These are phyloP conservation scores for Argyrosomus regius DNA, from an alignment of 2,797 vertebrate species.

Conservation along the genomic window DNA sequence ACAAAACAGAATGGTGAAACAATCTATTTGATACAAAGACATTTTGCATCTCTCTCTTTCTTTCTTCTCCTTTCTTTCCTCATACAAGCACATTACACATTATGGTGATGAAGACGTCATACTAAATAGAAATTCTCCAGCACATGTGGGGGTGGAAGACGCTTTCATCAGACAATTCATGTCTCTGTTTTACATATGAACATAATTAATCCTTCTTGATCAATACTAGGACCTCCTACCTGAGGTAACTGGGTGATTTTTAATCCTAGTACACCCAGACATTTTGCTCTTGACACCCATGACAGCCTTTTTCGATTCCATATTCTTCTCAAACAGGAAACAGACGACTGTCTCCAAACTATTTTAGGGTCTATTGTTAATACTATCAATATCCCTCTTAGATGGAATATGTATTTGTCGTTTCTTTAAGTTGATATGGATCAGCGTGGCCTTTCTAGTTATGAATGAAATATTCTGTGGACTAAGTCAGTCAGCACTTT, in stretches of 20 bases:
- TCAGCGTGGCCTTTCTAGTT: conserved; percentile 55
- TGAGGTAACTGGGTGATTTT: conserved; percentile 41
- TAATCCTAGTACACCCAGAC: conserved; percentile 50
- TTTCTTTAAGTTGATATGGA: conserved; percentile 38
- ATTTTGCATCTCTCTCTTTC: not conserved
- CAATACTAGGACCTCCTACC: conserved; percentile 44
- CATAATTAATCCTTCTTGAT: conserved; percentile 57
- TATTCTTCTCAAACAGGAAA: conserved; percentile 46
- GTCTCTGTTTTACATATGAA: conserved; percentile 50
- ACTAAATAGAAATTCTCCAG: conserved; percentile 28
- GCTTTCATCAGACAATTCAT: conserved; percentile 48
- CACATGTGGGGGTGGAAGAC: conserved; percentile 20
- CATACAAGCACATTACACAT: conserved; percentile 1
- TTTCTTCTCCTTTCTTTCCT: not conserved
- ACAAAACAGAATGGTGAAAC: conserved; percentile 20
- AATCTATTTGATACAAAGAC: conserved; percentile 10
- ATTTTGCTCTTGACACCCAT: conserved; percentile 48
- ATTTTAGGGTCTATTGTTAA: conserved; percentile 45
- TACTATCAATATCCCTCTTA: conserved; percentile 47
- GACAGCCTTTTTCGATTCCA: conserved; percentile 41
- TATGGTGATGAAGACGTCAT: conserved; percentile 32
- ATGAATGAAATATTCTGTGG: conserved; percentile 33
- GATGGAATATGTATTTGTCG: conserved; percentile 52
- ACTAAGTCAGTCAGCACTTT: conserved; percentile 53
- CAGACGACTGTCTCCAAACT: conserved; percentile 24